Evolutionary conservation across 2,797 vertebrate genomes (phyloP).

Genomic region (Cryptoblepharus egeriae): DNA sequence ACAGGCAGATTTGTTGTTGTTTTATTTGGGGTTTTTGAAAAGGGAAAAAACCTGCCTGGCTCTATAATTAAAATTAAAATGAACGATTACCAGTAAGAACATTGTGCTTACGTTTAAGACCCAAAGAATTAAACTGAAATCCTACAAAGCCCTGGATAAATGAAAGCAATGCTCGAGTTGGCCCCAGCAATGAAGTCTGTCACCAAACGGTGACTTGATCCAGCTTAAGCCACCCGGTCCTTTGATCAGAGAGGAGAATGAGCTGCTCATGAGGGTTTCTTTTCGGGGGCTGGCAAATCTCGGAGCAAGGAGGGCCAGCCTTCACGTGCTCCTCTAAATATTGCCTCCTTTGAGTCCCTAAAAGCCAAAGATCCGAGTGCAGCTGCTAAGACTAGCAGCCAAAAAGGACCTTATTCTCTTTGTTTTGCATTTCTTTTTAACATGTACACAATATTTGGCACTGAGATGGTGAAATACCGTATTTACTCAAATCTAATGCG

Average conservation of each 20-base stretch:
- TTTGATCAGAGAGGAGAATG: conserved; percentile 69
- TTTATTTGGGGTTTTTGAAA: neutral
- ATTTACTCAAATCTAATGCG: too few species aligned
- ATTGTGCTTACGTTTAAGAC: conserved; percentile 64
- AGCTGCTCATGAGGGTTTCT: conserved; percentile 52
- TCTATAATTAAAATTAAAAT: conserved; percentile 67
- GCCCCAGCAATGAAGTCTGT: conserved; percentile 69
- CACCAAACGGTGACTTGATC: conserved; percentile 69
- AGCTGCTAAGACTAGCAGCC: too few species aligned
- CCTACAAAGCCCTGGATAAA: conserved; percentile 67
- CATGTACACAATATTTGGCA: too few species aligned
- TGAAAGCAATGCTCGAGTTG: conserved; percentile 57
- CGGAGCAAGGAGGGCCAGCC: conserved; percentile 51
- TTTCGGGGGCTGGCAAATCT: conserved; percentile 59
- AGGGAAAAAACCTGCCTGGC: conserved; percentile 41
- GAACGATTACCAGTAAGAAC: conserved; percentile 51
- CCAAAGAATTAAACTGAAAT: conserved; percentile 70
- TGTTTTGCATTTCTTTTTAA: too few species aligned
- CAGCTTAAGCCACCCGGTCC: conserved; percentile 70
- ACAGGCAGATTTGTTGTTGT: neutral
- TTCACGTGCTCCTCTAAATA: conserved; percentile 20
- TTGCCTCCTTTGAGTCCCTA: conserved; percentile 8
- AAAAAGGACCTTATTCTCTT: too few species aligned
- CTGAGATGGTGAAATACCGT: too few species aligned
- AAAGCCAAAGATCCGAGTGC: neutral